Evolutionary conservation across 1,140 invertebrate species (phyloP), one percentile per base, ranked within the genome.

Genomic region (Lethrus apterus): DNA sequence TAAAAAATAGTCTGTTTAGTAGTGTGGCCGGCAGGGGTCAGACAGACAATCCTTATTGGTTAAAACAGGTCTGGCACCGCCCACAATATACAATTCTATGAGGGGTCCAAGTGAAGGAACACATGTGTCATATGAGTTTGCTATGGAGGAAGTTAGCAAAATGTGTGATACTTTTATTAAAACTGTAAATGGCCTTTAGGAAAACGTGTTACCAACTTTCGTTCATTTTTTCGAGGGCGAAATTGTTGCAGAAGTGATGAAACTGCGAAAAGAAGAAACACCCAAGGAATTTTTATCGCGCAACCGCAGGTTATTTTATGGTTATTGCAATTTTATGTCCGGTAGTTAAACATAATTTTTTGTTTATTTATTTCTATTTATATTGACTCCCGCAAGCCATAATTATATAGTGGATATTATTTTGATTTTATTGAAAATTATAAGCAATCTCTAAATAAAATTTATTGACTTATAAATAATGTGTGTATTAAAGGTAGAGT

Each of bases 71-170:
- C 35, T 38, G 35, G 14, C 35, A 18, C 20, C 35, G 35, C 35
- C 35, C n/a, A 38, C 18, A 9, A 8, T 21, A 19, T 38, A 21
- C 35, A 13, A 19, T 21, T 18, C 18, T 38, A 21, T 38, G 24
- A 38, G 18, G 47, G 44, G 41, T 48, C 46, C 26, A 11, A 17
- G 20, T 18, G 44, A 31, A 49, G 45, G 48, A 54, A 45, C 52
- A 54, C 51, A 49, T 54, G 52, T 54, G 52, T 45, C 45, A 51
- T 54, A 54, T 54, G 52, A 51, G 38, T 48, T 51, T 46, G 48
- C 48, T 36, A 54, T 50, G 44, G 51, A 46, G 48, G 51, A 46
- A 38, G 35, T 38, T 38, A 21, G 33, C 33, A 54, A 54, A 50
- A 48, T 33, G 38, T 11, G 32, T 40, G 48, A 46, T 33, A 26